Conservation (phyloP, 2,888 invertebrate species). For the Cyrtodaria siliqua region DNA sequence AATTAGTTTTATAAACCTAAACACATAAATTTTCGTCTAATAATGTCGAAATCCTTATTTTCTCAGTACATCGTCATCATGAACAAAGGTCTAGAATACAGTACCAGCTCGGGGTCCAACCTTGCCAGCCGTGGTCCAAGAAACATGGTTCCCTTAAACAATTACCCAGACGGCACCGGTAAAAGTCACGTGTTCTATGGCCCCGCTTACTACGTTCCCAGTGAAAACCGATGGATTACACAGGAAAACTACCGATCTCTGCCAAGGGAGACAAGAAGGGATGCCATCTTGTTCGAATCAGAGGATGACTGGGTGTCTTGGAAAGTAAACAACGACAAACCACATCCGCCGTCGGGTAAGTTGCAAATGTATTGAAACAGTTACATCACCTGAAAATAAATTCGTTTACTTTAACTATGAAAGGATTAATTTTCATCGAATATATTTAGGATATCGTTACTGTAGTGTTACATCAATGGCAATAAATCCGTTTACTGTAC, state of each 20-base stretch:
- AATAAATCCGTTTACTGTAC: too few species aligned
- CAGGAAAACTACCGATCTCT: slow-evolving; percentile 72
- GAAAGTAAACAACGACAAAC: slow-evolving; percentile 66
- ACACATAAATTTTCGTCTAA: too few species aligned
- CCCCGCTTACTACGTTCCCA: slow-evolving; percentile 77
- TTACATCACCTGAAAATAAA: too few species aligned
- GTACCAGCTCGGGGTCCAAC: slow-evolving; percentile 73
- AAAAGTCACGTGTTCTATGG: slow-evolving; percentile 78
- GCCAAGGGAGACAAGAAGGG: slow-evolving; percentile 70
- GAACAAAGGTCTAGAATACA: slow-evolving; percentile 66
- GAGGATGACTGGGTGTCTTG: slow-evolving; percentile 76
- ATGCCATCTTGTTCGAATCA: slow-evolving; percentile 77
- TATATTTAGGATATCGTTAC: too few species aligned
- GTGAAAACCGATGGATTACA: slow-evolving; percentile 75
- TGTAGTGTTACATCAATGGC: too few species aligned
- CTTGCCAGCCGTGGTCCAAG: slow-evolving; percentile 75
- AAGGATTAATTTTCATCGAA: too few species aligned
- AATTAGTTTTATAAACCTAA: too few species aligned
- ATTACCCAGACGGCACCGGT: slow-evolving; percentile 80
- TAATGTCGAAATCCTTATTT: too few species aligned
- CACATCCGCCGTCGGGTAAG: slow-evolving; percentile 65
- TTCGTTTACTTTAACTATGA: too few species aligned
- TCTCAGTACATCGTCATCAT: slow-evolving; percentile 25
- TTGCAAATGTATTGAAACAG: not conserved
- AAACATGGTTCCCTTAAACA: slow-evolving; percentile 76